Percentiles rank a stretch among this genome's conserved stretches.
phyloP scores from a whole-genome alignment of 2,888 invertebrate genomes.

The Athetis lepigone region DNA sequence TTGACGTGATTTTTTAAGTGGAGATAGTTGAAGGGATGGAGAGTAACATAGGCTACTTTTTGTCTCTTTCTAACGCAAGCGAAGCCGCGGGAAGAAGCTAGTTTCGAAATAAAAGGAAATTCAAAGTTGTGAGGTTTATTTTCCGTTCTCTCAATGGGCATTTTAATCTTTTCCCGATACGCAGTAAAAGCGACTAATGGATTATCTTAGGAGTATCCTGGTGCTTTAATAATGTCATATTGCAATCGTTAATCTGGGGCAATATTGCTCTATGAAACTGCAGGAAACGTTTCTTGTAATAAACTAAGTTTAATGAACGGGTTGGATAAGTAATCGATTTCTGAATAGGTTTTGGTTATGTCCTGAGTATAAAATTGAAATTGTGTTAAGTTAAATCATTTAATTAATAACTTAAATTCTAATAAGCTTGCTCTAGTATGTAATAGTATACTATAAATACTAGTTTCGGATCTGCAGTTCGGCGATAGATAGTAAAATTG shows the following conservation, averaged over 20 bases:
- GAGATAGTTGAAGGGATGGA: too few relatives aligned
- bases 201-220: constrained; percentile 38
- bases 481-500: too few relatives aligned
- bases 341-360: not conserved
- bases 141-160: not conserved
- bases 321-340: not conserved
- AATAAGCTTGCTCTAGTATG: too few relatives aligned
- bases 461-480: too few relatives aligned
- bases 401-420: too few relatives aligned
- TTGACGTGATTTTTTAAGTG: too few relatives aligned
- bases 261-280: constrained; percentile 20
- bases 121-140: not conserved
- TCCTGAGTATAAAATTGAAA: too few relatives aligned
- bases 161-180: constrained; percentile 41
- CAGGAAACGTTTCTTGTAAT: not conserved
- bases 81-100: too few relatives aligned
- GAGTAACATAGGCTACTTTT: too few relatives aligned
- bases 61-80: too few relatives aligned
- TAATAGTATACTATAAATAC: too few relatives aligned
- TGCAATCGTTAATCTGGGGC: constrained; percentile 33
- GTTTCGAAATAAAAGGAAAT: not conserved
- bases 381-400: too few relatives aligned
- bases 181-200: constrained; percentile 38
- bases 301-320: not conserved
- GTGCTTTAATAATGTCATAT: constrained; percentile 17